These are phyloP conservation scores for Chiloscyllium punctatum DNA, from an alignment of 2,797 vertebrate genomes.

Conservation along the genomic window DNA sequence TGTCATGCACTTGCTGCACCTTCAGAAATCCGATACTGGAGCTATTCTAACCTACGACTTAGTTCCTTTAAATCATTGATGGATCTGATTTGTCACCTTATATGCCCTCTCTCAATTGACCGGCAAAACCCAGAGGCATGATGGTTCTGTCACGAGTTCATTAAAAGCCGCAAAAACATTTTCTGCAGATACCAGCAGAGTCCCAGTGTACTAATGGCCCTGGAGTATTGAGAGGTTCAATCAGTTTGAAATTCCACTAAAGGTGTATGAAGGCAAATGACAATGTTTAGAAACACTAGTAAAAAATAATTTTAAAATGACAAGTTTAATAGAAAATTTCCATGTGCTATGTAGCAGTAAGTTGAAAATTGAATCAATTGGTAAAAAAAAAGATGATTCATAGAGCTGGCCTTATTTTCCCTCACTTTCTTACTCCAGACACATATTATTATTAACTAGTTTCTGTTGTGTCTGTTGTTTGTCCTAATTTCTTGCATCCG, in stretches of 20 bases:
- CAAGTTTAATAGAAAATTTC: background rate
- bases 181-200: background rate
- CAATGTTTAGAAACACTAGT: background rate
- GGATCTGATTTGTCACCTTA: background rate
- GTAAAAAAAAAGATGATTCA: background rate
- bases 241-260: background rate
- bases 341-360: background rate
- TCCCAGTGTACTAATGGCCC: background rate
- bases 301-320: background rate
- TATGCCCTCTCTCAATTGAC: background rate
- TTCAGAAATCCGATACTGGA: background rate
- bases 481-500: background rate
- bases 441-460: background rate
- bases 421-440: background rate
- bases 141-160: background rate
- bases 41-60: background rate
- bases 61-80: background rate
- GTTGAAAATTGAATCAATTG: background rate
- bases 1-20: background rate
- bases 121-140: background rate
- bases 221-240: no score
- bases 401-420: background rate
- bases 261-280: background rate
- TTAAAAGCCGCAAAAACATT: background rate
- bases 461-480: slow-evolving; percentile 9